Evolutionary conservation across 2,113 vertebrate genomes (phyloP).

Genomic region (Potamarius usumacintae): DNA sequence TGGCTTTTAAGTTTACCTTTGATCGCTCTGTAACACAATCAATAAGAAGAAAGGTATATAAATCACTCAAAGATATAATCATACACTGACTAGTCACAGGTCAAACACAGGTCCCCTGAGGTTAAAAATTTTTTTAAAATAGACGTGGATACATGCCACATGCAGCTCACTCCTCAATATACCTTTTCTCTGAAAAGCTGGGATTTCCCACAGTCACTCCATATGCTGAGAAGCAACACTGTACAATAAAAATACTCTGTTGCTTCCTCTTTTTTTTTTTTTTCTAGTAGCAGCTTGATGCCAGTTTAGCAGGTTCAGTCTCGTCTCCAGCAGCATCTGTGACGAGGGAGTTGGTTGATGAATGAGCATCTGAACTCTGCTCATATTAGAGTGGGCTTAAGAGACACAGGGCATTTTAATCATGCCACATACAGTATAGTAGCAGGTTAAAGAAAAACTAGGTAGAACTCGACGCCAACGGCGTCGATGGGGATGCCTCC

Average conservation of each 20-base stretch:
- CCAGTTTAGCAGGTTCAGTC: conserved; percentile 34
- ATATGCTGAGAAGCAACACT: not conserved
- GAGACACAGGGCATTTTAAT: conserved; percentile 51
- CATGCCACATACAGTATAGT: conserved; percentile 43
- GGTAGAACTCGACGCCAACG: too few relatives aligned
- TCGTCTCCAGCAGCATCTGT: conserved; percentile 28
- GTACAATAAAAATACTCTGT: not conserved
- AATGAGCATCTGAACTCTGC: conserved; percentile 52
- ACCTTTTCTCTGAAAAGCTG: not conserved
- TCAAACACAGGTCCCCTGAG: conserved; percentile 46
- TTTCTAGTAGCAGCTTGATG: conserved; percentile 36
- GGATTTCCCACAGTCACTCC: not conserved
- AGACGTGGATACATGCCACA: not conserved
- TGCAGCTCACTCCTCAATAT: not conserved
- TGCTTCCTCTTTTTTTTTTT: not conserved
- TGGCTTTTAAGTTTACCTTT: conserved; percentile 80
- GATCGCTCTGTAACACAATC: conserved; percentile 49
- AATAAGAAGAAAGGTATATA: conserved; percentile 56
- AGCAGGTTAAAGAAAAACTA: conserved; percentile 26
- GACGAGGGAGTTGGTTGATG: conserved; percentile 51
- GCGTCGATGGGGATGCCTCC: too few relatives aligned
- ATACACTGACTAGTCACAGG: conserved; percentile 46
- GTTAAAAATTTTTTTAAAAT: not conserved
- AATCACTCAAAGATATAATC: conserved; percentile 54
- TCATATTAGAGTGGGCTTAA: conserved; percentile 55